Conservation (phyloP, 2,113 vertebrate genomes). For the Brachypodius melanocephalos region DNA sequence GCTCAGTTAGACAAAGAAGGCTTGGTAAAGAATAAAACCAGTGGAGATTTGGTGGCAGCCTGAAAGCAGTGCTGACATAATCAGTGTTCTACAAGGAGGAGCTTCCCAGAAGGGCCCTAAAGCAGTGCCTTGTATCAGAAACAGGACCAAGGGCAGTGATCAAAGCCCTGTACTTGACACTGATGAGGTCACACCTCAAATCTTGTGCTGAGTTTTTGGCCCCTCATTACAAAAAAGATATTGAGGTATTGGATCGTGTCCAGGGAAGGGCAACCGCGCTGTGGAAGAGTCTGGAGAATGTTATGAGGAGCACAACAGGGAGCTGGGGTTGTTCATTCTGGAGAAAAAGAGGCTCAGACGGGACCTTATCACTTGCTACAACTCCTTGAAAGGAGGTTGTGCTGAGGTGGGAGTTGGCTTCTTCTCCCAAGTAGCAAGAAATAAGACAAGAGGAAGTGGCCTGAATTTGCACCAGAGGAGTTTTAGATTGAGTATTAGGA, state of each 20-base stretch:
- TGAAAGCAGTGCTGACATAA: background rate
- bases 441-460: background rate
- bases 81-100: background rate
- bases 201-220: background rate
- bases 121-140: background rate
- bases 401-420: too few relatives aligned
- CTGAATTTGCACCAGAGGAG: background rate
- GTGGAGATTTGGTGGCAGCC: background rate
- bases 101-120: background rate
- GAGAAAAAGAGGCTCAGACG: background rate
- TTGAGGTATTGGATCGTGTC: background rate
- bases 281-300: background rate
- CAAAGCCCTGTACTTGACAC: background rate
- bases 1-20: background rate
- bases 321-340: background rate
- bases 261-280: background rate
- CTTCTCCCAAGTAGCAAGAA: background rate
- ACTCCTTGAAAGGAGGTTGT: background rate
- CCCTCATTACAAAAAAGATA: background rate
- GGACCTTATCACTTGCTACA: background rate
- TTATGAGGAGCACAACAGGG: background rate
- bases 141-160: background rate
- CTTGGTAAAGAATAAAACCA: background rate
- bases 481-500: background rate
- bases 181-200: background rate